phyloP scores from a whole-genome alignment of 2,113 vertebrate genomes.

The Piaya cayana region DNA sequence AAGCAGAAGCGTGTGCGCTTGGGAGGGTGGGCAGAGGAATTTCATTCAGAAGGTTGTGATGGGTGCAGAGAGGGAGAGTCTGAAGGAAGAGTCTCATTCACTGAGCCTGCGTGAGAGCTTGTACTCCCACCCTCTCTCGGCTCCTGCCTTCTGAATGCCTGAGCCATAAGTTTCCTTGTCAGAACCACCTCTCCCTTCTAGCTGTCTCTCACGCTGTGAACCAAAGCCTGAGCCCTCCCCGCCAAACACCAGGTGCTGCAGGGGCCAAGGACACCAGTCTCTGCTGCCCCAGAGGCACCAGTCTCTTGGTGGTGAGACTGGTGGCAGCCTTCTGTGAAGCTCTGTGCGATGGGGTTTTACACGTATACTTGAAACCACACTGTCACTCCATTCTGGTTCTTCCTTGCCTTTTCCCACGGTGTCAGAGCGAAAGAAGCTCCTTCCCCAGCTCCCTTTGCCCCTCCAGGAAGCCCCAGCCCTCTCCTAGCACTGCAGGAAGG shows the following conservation, averaged over 20 bases:
- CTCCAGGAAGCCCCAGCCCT: neutral
- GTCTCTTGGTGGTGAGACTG: neutral
- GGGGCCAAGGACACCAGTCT: too few species aligned
- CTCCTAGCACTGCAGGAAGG: neutral
- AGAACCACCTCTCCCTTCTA: neutral
- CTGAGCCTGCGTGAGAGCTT: neutral
- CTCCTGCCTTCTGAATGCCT: neutral
- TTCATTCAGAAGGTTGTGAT: neutral
- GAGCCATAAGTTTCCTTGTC: neutral
- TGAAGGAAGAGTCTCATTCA: neutral
- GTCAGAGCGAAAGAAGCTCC: neutral
- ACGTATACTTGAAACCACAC: neutral
- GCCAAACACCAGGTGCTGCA: accelerated
- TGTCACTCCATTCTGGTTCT: neutral
- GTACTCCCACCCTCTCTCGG: neutral
- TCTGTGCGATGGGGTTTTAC: neutral
- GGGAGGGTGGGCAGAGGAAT: neutral
- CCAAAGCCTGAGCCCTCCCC: neutral
- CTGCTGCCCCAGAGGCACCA: neutral
- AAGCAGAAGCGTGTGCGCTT: neutral
- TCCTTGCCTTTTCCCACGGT: neutral
- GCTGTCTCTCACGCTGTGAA: accelerated
- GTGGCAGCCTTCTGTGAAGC: neutral
- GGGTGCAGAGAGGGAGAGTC: neutral
- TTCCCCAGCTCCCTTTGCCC: neutral